A percentile compares a stretch with the other conserved stretches of the same genome.
phyloP scores from a whole-genome alignment of 2,797 vertebrate genomes.

The Carcharodon carcharias region DNA sequence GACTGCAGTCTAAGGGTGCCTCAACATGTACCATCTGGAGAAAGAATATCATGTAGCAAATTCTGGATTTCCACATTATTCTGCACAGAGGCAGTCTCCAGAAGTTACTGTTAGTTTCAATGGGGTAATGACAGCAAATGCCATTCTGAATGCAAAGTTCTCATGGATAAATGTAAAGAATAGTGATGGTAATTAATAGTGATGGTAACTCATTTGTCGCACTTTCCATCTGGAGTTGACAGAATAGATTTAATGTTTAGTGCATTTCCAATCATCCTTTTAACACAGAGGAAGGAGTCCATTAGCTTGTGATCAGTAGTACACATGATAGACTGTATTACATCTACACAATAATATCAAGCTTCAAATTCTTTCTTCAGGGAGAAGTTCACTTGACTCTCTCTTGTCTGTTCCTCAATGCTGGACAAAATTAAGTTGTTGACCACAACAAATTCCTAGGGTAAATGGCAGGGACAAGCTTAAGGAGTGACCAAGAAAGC shows the following conservation, averaged over 20 bases:
- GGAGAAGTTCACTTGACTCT: neutral
- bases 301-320: neutral
- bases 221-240: neutral
- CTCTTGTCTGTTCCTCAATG: neutral
- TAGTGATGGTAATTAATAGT: neutral
- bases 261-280: neutral
- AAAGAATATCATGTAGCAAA: too few species aligned
- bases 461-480: neutral
- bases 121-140: neutral
- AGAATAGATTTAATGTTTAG: neutral
- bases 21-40: too few species aligned
- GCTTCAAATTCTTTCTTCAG: neutral
- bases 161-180: neutral
- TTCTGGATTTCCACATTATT: too few species aligned
- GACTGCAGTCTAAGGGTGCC: too few species aligned
- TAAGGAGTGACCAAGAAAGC: neutral
- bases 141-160: neutral
- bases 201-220: neutral
- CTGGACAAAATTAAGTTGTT: neutral
- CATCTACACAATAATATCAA: neutral
- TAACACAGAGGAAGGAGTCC: neutral
- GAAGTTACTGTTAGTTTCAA: too few species aligned
- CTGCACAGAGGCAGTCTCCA: too few species aligned
- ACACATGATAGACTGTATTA: neutral
- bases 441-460: neutral